These are phyloP conservation scores for Morpho helenor DNA, from an alignment of 2,888 invertebrate species.

Conservation along the genomic window DNA sequence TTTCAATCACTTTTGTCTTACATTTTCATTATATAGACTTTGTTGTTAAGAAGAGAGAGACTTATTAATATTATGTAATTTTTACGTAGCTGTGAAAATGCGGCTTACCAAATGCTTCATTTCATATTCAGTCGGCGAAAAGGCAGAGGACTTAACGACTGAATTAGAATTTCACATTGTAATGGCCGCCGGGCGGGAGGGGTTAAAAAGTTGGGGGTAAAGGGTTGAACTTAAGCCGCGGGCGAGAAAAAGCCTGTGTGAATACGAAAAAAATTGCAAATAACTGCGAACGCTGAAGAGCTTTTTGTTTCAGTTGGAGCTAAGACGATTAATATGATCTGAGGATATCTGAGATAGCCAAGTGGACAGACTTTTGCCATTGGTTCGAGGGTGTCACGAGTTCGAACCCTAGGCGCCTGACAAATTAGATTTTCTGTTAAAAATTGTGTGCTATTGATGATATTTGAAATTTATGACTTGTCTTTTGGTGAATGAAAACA, in stretches of 20 bases:
- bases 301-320: conserved; percentile 4
- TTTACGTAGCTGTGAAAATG: neutral
- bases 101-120: conserved; percentile 16
- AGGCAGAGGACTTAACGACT: conserved; percentile 51
- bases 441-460: too few species aligned
- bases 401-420: too few species aligned
- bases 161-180: conserved; percentile 68
- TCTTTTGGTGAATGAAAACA: too few species aligned
- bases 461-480: too few species aligned
- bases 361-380: neutral
- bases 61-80: neutral
- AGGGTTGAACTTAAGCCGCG: conserved; percentile 24
- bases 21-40: too few species aligned
- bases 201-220: conserved; percentile 28
- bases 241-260: conserved; percentile 17
- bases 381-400: neutral
- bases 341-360: neutral
- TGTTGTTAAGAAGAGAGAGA: neutral
- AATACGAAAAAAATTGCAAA: conserved; percentile 8
- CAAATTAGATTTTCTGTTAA: too few species aligned
- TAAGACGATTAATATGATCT: neutral
- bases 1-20: too few species aligned
- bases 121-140: conserved; percentile 36
- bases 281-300: conserved; percentile 6
- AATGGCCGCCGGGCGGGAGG: conserved; percentile 37